Base-by-base conservation (phyloP, 2,113 vertebrate species). In the Trematocara stigmaticum region DNA sequence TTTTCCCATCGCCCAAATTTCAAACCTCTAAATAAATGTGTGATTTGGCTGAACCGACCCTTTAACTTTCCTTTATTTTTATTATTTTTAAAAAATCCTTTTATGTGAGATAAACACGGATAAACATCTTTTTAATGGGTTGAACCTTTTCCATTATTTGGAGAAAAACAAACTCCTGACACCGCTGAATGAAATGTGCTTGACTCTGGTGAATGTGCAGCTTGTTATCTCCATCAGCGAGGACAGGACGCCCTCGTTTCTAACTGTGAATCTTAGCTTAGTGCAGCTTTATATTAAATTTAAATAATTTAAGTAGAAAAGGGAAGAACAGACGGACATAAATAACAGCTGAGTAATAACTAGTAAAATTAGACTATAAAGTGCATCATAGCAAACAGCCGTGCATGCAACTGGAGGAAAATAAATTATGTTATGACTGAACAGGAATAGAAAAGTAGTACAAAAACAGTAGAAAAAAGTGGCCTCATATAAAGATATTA, bases 371-470 rank as follows among this genome's bases (percentile, higher is more conserved):
- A 87, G 16, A 82, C 31, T 40, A 42, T 92, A 93, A 94, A 93
- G 91, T 92, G 84, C 86, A 15, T 71, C 3, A 53, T 23, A 84
- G 85, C 81, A 74, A 92, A 89, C 83, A 79, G 71, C 66, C 16
- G 79, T 84, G 78, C 91, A 90, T 92, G 91, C 91, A 85, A 53
- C 84, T 26, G 2, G 8, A 85, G 26, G 49, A 56, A 85, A 80
- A 78, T 84, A 87, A 84, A 84, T 86, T 51, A 78, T 20, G 61
- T 42, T 51, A 71, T 5, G 55, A 84, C 66, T 20, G 82, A 85
- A 78, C 66, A 82, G 56, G 11, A 69, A 89, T 91, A 90, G 23
- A 92, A 91, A 93, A 92, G 87, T 86, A 31, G 82, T 91, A 93
- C 10, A 92, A 93, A 93, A 90, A 84, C 81, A 45, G 83, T 74